Conservation (phyloP, 1,140 invertebrate genomes). For the Octopus sinensis region DNA sequence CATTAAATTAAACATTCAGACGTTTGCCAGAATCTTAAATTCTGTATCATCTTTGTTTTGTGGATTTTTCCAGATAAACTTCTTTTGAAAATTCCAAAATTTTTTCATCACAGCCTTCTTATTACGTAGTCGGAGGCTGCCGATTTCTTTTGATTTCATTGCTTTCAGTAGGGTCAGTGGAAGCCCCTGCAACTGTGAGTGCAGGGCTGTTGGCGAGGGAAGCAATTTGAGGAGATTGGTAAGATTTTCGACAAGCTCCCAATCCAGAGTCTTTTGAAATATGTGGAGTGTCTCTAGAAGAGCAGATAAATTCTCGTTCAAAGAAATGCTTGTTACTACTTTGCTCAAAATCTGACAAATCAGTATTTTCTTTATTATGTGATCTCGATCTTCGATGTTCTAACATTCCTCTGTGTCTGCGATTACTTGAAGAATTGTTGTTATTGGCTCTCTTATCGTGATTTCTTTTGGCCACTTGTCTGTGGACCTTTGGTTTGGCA, state of each 20-base stretch:
- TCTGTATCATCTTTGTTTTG: not conserved
- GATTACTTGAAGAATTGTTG: not conserved
- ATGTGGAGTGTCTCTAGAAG: not conserved
- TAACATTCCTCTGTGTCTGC: not conserved
- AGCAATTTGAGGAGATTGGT: not conserved
- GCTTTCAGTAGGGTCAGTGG: not conserved
- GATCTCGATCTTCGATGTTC: not conserved
- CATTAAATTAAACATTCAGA: not conserved
- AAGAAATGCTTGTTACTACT: not conserved
- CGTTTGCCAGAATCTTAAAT: not conserved
- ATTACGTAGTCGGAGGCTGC: not conserved
- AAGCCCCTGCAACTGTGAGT: not conserved
- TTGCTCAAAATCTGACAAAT: not conserved
- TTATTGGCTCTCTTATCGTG: not conserved
- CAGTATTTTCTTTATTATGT: not conserved
- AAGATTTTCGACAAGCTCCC: not conserved
- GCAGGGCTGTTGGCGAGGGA: not conserved
- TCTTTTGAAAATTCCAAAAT: slow-evolving; percentile 3
- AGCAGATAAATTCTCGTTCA: not conserved
- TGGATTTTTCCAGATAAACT: not conserved
- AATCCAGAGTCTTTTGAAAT: not conserved
- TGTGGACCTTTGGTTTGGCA: not conserved
- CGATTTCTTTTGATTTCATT: not conserved
- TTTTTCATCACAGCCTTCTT: slow-evolving; percentile 6
- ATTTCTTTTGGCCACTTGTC: not conserved